Percentiles rank a stretch among this genome's conserved stretches.
phyloP scores from a whole-genome alignment of 2,888 invertebrate genomes.

The Coecobrya sp. region DNA sequence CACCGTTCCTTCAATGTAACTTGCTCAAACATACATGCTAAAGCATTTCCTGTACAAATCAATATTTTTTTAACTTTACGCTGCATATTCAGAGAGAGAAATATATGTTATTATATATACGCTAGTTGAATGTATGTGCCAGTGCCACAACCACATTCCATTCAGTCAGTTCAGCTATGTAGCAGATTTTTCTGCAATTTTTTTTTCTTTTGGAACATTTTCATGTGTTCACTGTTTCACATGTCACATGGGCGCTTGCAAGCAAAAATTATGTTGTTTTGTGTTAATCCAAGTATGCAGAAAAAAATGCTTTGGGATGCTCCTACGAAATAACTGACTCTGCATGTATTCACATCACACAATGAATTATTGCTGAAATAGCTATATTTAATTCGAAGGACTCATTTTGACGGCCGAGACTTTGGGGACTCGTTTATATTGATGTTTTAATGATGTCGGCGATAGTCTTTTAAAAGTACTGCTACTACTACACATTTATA shows the following conservation, averaged over 20 bases:
- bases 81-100: background rate
- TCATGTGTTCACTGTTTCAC: background rate
- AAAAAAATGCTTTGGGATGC: background rate
- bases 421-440: background rate
- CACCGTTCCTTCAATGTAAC: background rate
- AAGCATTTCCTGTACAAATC: slow-evolving; percentile 64
- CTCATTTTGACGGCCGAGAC: background rate
- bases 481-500: too few species aligned
- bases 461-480: background rate
- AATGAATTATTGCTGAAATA: background rate
- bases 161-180: background rate
- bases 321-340: background rate
- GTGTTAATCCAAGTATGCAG: background rate
- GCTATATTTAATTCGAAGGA: background rate
- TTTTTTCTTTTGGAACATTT: background rate
- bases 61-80: slow-evolving; percentile 63
- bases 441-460: background rate
- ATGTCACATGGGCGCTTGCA: background rate
- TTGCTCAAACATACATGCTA: background rate
- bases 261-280: background rate
- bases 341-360: background rate
- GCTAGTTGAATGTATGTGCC: background rate
- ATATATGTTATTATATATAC: background rate
- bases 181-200: background rate
- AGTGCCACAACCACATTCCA: background rate